These are phyloP conservation scores for Trachelus iudaicus DNA, from an alignment of 2,888 invertebrate species.

Conservation along the genomic window DNA sequence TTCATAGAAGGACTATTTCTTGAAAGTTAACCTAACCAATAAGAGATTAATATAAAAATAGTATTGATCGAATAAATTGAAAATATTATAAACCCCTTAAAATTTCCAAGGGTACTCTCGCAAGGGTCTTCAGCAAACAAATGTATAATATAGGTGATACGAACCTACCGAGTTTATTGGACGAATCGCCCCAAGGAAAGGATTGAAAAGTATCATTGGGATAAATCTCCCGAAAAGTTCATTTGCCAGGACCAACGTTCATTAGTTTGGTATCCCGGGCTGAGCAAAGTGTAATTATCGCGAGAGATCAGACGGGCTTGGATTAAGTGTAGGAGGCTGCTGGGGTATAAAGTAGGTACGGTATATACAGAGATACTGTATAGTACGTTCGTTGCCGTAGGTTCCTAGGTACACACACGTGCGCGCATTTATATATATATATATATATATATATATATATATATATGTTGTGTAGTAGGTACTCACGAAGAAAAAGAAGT, in stretches of 20 bases:
- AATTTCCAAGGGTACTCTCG: background rate
- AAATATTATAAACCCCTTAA: background rate
- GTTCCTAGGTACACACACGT: background rate
- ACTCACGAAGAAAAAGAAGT: background rate
- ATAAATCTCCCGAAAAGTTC: background rate
- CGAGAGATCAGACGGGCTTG: background rate
- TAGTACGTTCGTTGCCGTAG: background rate
- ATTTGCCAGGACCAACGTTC: background rate
- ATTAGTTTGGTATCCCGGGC: background rate
- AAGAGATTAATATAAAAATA: background rate
- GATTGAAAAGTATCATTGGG: background rate
- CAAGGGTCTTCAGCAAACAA: background rate
- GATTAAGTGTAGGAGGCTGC: background rate
- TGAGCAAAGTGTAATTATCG: constrained; percentile 1
- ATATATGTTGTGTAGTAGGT: background rate
- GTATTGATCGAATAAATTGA: no score
- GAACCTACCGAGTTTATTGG: background rate
- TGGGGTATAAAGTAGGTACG: background rate
- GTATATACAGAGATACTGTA: background rate
- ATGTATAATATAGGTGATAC: background rate
- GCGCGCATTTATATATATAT: no score
- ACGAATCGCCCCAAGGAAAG: background rate
- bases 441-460: background rate
- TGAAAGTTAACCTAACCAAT: background rate
- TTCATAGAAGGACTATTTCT: background rate